phyloP scores from a whole-genome alignment of 2,888 invertebrate species.

The Nemapogon koenigi region DNA sequence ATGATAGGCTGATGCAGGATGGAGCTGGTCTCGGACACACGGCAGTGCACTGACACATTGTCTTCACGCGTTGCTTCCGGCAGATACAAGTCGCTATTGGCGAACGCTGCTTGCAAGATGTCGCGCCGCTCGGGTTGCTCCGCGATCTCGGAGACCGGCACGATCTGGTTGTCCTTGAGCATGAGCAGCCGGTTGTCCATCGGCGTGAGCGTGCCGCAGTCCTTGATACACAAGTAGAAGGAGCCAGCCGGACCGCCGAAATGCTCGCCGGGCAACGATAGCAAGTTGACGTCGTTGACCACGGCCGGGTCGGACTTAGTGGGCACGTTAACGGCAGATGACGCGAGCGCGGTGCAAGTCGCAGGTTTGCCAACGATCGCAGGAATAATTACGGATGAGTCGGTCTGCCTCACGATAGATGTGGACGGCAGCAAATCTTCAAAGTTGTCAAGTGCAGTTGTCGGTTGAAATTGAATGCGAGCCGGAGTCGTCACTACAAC shows the following conservation, averaged over 20 bases:
- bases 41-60: slow-evolving; percentile 58
- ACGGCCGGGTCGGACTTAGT: background rate
- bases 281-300: slow-evolving; percentile 68
- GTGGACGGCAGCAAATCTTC: slow-evolving; percentile 55
- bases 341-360: slow-evolving; percentile 15
- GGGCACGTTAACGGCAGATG: too few species aligned
- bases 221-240: slow-evolving; percentile 77
- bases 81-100: slow-evolving; percentile 76
- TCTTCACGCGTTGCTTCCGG: slow-evolving; percentile 56
- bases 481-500: slow-evolving; percentile 18
- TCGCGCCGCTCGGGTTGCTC: slow-evolving; percentile 66
- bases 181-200: slow-evolving; percentile 74
- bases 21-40: slow-evolving; percentile 78
- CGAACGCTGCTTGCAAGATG: slow-evolving; percentile 78
- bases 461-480: too few species aligned
- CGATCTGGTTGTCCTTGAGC: slow-evolving; percentile 48
- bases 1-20: slow-evolving; percentile 81
- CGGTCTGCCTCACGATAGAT: slow-evolving; percentile 41
- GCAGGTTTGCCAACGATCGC: slow-evolving; percentile 12
- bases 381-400: slow-evolving; percentile 18
- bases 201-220: slow-evolving; percentile 73
- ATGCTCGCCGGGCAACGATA: slow-evolving; percentile 76
- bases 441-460: slow-evolving; percentile 43
- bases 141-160: slow-evolving; percentile 40
- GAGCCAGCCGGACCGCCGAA: slow-evolving; percentile 75